phyloP scores from a whole-genome alignment of 2,888 invertebrate species.

The Tetramorium bicarinatum region DNA sequence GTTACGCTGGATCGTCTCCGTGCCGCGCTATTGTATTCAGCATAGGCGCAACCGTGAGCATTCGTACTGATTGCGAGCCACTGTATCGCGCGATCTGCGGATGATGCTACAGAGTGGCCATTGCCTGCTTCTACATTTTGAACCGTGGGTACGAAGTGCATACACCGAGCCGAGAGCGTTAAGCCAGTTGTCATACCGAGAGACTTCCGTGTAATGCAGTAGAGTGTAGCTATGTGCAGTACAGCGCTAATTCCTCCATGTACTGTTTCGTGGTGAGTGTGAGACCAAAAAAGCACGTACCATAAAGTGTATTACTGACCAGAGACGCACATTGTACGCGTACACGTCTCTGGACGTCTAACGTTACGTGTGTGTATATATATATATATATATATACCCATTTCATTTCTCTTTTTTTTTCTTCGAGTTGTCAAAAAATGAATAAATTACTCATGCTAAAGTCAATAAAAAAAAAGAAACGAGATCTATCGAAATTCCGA shows the following conservation, averaged over 20 bases:
- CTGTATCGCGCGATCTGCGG: constrained; percentile 12
- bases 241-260: constrained; percentile 7
- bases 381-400: too few species aligned
- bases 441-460: neutral
- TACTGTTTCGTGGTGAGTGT: neutral
- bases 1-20: constrained; percentile 40
- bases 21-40: constrained; percentile 23
- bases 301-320: constrained; percentile 5
- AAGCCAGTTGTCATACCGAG: constrained; percentile 35
- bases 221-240: neutral
- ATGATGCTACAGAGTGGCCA: constrained; percentile 15
- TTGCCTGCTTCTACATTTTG: constrained; percentile 11
- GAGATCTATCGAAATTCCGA: neutral
- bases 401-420: neutral
- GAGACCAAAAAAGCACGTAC: constrained; percentile 18
- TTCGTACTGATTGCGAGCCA: constrained; percentile 46
- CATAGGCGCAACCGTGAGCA: constrained; percentile 10
- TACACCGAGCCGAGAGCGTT: constrained; percentile 27
- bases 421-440: neutral
- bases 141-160: constrained; percentile 6
- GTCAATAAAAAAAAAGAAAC: neutral
- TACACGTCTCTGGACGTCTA: neutral
- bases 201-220: constrained; percentile 21
- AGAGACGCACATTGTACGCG: neutral
- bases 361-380: too few species aligned